Evolutionary conservation across 2,888 invertebrate genomes (phyloP).

Genomic region (Callinectes sapidus): DNA sequence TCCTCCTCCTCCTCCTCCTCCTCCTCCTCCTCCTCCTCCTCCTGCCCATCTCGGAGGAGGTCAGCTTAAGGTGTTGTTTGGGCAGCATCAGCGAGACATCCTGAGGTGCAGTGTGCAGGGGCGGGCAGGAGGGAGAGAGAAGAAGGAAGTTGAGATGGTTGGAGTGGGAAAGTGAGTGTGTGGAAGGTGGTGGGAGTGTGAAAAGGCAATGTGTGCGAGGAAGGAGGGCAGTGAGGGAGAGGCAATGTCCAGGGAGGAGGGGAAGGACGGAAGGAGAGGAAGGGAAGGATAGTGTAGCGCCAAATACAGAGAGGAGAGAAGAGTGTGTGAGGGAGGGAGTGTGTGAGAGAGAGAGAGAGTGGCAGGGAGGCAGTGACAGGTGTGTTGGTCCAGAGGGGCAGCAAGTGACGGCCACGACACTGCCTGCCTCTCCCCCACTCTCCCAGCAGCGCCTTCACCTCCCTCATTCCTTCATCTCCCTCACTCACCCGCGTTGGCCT

Average conservation of each 20-base stretch:
- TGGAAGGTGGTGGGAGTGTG: neutral
- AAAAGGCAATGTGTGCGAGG: neutral
- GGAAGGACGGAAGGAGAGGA: neutral
- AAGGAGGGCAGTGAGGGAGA: neutral
- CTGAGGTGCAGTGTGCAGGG: neutral
- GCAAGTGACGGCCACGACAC: neutral
- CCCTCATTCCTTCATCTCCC: conserved; percentile 11
- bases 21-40: neutral
- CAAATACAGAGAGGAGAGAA: neutral
- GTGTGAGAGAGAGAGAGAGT: neutral
- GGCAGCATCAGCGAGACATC: conserved; percentile 25
- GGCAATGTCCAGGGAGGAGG: neutral
- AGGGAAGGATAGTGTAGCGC: neutral
- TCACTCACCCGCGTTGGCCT: neutral
- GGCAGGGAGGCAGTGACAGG: neutral
- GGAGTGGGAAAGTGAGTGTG: neutral
- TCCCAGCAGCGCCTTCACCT: conserved; percentile 5
- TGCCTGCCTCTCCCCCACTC: neutral
- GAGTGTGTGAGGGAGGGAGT: neutral
- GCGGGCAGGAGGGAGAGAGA: neutral
- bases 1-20: neutral
- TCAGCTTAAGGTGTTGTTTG: conserved; percentile 28
- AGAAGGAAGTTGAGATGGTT: neutral
- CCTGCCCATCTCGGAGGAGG: conserved; percentile 5
- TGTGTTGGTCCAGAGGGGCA: neutral